Evolutionary conservation across 2,888 invertebrate genomes (phyloP), one percentile per base, ranked within the genome.

Genomic region (Drosophila formosana): DNA sequence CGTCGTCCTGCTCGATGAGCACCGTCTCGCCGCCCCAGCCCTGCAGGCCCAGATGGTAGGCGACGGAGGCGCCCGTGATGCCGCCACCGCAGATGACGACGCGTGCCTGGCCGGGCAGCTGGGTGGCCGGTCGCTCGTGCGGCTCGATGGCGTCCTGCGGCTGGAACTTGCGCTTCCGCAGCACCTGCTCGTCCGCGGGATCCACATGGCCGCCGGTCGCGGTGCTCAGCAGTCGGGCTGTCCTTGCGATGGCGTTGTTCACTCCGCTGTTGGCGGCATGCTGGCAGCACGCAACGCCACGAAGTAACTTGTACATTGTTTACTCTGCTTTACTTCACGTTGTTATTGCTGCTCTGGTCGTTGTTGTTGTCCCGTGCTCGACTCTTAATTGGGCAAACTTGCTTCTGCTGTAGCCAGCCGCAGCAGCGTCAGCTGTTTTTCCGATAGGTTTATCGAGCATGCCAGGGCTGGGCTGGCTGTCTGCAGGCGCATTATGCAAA

Each of bases 11-110:
- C 91, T 98, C 98, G 45, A 98, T 93, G 0, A 98, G 92, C 18
- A 98, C 93, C 1, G 97, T 97, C 75, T 97, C 95, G 28, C 94
- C 93, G 7, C 96, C 97, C 95, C 96, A 96, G 56, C 98, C 98
- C 76, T 96, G 93, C 83, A 95, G 93, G 0, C 97, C 96, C 49
- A 98, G 93, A 91, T 98, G 97, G 91, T 98, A 98, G 9, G 98
- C 98, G 7, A 98, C 97, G 2, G 98, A 96, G 8, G 97, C 96
- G 4, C 98, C 98, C 94, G 97, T 96, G 46, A 98, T 95, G 26
- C 98, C 98, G 13, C 98, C 98, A 3, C 98, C 98, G 92, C 98
- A 98, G 89, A 98, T 95, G 0, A 92, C 90, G 0, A 91, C 91
- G 3, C 90, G 87, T 0, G 89, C 80, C 52, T 88, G 78, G 0